phyloP scores from a whole-genome alignment of 2,888 invertebrate species.

The Drosophila mimetica region DNA sequence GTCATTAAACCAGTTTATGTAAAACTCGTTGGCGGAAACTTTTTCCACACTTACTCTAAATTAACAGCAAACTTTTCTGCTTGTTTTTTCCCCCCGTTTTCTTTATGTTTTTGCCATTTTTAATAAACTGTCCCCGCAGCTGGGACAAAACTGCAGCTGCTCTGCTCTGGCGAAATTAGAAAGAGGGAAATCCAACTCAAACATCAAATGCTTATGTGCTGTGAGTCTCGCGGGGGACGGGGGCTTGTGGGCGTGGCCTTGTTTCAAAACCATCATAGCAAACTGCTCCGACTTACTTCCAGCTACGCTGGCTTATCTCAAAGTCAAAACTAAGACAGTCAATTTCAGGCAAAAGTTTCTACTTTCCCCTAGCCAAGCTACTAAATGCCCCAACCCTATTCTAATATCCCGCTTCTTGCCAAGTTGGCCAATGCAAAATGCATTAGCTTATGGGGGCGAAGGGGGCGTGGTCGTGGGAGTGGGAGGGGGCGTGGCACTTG shows the following conservation, averaged over 20 bases:
- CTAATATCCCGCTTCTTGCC: constrained; percentile 8
- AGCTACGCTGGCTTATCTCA: constrained; percentile 46
- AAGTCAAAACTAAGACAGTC: constrained; percentile 67
- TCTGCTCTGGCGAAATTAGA: constrained; percentile 3
- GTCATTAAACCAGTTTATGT: constrained; percentile 77
- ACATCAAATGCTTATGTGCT: constrained; percentile 42
- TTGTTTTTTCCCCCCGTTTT: constrained; percentile 30
- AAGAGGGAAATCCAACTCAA: constrained; percentile 54
- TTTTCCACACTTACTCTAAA: constrained; percentile 72
- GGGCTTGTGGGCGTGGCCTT: constrained; percentile 34
- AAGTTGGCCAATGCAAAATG: constrained; percentile 62
- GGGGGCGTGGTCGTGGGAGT: background rate
- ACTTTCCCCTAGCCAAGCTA: constrained; percentile 21
- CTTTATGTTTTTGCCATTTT: constrained; percentile 49
- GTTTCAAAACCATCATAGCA: constrained; percentile 24
- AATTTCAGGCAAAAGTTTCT: constrained; percentile 55
- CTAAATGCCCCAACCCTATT: constrained; percentile 18
- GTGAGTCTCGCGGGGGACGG: constrained; percentile 1
- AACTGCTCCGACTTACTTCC: constrained; percentile 15
- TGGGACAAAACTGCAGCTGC: constrained; percentile 47
- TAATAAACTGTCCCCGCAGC: constrained; percentile 50
- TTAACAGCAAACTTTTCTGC: constrained; percentile 72
- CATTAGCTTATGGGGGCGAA: constrained; percentile 46
- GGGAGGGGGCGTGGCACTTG: constrained; percentile 13
- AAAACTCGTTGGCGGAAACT: constrained; percentile 62